phyloP scores from a whole-genome alignment of 2,113 vertebrate species.

The Setophaga kirtlandii region DNA sequence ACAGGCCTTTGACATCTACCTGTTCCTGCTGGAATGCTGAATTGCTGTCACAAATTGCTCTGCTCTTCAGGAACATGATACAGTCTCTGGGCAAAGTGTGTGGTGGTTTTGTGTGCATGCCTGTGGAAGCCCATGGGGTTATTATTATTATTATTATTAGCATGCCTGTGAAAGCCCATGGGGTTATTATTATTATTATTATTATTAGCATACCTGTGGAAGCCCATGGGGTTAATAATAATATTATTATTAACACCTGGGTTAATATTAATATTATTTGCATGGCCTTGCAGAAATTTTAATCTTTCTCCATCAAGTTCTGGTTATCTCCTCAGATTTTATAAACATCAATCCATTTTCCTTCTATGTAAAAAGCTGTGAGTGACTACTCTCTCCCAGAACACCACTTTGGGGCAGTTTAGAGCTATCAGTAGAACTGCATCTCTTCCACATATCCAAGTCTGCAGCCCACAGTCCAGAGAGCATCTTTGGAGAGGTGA shows the following conservation, averaged over 20 bases:
- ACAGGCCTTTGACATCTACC: background rate
- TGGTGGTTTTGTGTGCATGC: background rate
- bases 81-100: background rate
- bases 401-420: background rate
- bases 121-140: background rate
- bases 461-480: background rate
- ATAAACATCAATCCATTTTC: background rate
- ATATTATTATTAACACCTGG: too few relatives aligned
- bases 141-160: background rate
- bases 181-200: background rate
- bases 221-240: background rate
- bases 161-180: too few relatives aligned
- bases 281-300: background rate
- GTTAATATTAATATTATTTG: background rate
- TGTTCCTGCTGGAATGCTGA: background rate
- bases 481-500: background rate
- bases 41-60: background rate
- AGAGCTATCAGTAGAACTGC: background rate
- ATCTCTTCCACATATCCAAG: background rate
- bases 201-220: too few relatives aligned
- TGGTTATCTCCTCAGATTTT: background rate
- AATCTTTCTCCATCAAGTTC: background rate
- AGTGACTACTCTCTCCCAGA: background rate
- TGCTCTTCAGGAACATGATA: background rate
- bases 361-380: background rate